Evolutionary conservation across 2,888 invertebrate genomes (phyloP), one percentile per base, ranked within the genome.

Genomic region (Agrotis segetum): DNA sequence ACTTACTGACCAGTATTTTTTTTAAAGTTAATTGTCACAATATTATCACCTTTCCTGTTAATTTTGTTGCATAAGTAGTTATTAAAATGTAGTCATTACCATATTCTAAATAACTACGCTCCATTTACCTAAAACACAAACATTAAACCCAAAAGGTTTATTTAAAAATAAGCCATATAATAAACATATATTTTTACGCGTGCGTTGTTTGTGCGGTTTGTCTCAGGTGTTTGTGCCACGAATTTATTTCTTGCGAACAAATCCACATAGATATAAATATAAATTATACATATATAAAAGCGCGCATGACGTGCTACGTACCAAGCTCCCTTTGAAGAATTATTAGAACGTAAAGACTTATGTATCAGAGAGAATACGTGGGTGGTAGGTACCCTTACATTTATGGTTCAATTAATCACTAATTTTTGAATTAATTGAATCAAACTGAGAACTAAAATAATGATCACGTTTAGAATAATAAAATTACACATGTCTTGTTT

Each of bases 221-320:
- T 84, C 88, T 79, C 88, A 88, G 88, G 88, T 88, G 88, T 81
- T 82, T 81, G 79, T 75, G 64, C 74, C 74, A 70, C 17, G 74
- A 87, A 87, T 86, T 83, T 85, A 87, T 88, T 86, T 83, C 82
- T 84, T 82, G 71, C 74, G 75, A 71, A 78, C 78, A 78, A 81
- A 80, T 83, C 74, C 77, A 70, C 83, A 72, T 55, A 16, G 68
- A 68, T 71, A 71, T 82, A 73, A 74, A 83, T 81, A 71, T 82
- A 68, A 58, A 3, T 14, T 58, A 19, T 3, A 7, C 21, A 29
- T 19, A 53, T 67, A 66, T 71, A 67, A 76, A 56, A 72, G 62
- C 82, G 52, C 29, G 59, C 53, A 62, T 69, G 63, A 70, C 60
- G 71, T 68, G 76, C 46, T 65, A 46, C 40, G 49, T 58, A 70